Evolutionary conservation across 2,888 invertebrate genomes (phyloP).

Genomic region (Acronicta aceris): DNA sequence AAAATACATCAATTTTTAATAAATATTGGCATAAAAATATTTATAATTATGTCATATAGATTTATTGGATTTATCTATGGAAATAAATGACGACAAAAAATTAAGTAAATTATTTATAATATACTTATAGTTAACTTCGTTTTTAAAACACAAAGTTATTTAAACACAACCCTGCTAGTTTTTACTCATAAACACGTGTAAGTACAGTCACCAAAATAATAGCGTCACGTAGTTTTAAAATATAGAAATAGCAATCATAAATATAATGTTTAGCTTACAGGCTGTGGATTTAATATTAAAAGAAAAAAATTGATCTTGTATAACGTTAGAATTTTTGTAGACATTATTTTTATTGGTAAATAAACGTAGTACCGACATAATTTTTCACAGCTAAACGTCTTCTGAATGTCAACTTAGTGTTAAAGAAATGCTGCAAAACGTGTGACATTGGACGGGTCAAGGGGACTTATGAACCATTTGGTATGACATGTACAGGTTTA

Average conservation of each 20-base stretch:
- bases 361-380: constrained; percentile 27
- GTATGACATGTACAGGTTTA: no score
- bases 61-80: no score
- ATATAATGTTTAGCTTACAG: constrained; percentile 36
- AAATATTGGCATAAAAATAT: no score
- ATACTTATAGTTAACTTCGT: no score
- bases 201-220: constrained; percentile 28
- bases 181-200: constrained; percentile 8
- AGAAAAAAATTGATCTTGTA: constrained; percentile 18
- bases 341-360: constrained; percentile 37
- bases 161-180: constrained; percentile 24
- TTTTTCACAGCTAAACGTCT: constrained; percentile 31
- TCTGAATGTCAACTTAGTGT: constrained; percentile 23
- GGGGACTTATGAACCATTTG: background rate
- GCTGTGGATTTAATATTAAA: constrained; percentile 23
- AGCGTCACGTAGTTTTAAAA: constrained; percentile 44
- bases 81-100: no score
- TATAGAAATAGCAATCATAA: constrained; percentile 38
- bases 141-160: constrained; percentile 11
- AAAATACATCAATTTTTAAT: constrained; percentile 24
- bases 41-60: no score
- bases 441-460: background rate
- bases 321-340: constrained; percentile 11
- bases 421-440: background rate
- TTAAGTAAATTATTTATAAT: no score